Base-by-base conservation (phyloP, 2,113 vertebrate genomes). In the Alces alces region DNA sequence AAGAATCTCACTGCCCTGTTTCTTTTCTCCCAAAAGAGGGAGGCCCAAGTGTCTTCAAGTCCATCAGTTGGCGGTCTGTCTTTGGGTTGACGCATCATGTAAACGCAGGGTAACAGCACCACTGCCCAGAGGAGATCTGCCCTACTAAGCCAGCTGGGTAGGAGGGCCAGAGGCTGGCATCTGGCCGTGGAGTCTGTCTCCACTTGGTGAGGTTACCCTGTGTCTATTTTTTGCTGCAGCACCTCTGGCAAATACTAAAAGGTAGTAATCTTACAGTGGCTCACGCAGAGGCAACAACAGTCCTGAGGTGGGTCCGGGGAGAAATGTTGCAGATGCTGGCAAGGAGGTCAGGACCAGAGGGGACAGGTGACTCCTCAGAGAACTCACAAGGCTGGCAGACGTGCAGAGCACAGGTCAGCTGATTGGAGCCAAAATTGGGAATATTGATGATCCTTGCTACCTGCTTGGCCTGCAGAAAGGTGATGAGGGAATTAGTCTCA, bases 361-460 rank as follows among this genome's bases (percentile, higher is more conserved):
- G 73, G 99, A 99, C 78, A 99, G 98, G 98, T 99, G 99, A 98
- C 99, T 99, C 96, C 96, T 99, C 99, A 0, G 99, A 99, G 97
- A 99, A 99, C 84, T 99, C 99, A 66, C 99, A 99, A 6, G 99
- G 99, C 36, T 99, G 99, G 99, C 99, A 99, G 97, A 99, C 99
- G 98, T 99, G 99, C 97, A 99, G 99, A 98, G 99, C 99, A 30
- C 99, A 99, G 85, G 99, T 99, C 60, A 36, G 43, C 99, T 99
- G 99, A 98, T 99, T 99, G 61, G 99, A 99, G 98, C 99, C 99
- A 5, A 99, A 99, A 95, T 99, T 99, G 98, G 99, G 99, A 10
- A 99, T 99, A 6, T 99, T 99, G 98, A 99, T 99, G 98, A 99
- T 99, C 13, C 99, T 99, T 84, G 99, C 99, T 5, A 99, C 99